These are phyloP conservation scores for Xestia rhomboidea DNA, from an alignment of 2,888 invertebrate species.

Conservation along the genomic window DNA sequence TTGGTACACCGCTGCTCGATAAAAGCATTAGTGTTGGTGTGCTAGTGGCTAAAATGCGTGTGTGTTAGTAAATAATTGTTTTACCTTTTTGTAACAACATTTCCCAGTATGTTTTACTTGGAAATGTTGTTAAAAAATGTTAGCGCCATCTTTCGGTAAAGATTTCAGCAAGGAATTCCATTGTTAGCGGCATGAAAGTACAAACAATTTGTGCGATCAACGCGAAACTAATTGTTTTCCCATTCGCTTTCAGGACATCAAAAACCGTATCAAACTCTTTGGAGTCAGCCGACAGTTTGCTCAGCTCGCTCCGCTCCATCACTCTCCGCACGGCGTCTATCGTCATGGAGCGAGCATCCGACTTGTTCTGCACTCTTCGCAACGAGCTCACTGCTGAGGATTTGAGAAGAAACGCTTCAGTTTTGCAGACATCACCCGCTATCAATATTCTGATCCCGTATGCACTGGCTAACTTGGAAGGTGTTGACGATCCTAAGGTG, in stretches of 20 bases:
- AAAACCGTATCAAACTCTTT: conserved; percentile 70
- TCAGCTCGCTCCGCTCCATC: conserved; percentile 78
- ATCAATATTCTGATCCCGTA: conserved; percentile 95
- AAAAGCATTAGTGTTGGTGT: no score
- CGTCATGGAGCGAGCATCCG: conserved; percentile 94
- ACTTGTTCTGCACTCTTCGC: conserved; percentile 94
- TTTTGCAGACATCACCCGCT: conserved; percentile 87
- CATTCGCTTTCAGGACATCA: conserved; percentile 67
- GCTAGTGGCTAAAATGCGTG: no score
- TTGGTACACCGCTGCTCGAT: background rate
- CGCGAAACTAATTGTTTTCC: background rate
- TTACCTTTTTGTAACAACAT: background rate
- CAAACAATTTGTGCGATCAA: background rate
- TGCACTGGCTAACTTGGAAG: conserved; percentile 95
- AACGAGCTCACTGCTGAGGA: conserved; percentile 91
- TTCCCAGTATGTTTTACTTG: background rate
- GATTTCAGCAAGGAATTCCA: background rate
- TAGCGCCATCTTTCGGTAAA: background rate
- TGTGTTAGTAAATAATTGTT: background rate
- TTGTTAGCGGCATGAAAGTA: background rate
- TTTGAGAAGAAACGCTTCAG: conserved; percentile 78
- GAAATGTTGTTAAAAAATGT: background rate
- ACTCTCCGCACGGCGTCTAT: conserved; percentile 94
- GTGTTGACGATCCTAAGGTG: conserved; percentile 95
- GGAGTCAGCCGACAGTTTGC: conserved; percentile 77